Conservation (phyloP, 2,113 vertebrate genomes). For the Bubo blakistoni region DNA sequence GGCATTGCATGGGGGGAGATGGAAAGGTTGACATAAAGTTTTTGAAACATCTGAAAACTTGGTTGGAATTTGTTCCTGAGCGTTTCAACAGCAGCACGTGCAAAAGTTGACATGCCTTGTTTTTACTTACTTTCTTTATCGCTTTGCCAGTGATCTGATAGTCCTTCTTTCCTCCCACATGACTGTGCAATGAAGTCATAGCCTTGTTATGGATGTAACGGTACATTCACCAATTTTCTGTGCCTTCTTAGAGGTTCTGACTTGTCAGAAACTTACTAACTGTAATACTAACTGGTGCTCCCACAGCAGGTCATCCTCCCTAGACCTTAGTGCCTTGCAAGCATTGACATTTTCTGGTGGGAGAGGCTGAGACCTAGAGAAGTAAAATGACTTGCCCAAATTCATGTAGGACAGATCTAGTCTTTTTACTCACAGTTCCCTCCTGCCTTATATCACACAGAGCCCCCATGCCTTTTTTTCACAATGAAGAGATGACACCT, state of each 20-base stretch:
- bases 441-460: background rate
- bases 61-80: background rate
- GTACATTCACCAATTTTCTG: background rate
- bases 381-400: background rate
- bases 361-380: background rate
- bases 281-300: background rate
- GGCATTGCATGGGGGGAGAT: rapidly evolving
- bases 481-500: background rate
- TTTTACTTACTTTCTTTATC: background rate
- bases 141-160: background rate
- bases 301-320: background rate
- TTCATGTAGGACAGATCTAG: background rate
- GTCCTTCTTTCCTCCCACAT: background rate
- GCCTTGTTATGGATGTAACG: background rate
- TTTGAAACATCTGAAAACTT: background rate
- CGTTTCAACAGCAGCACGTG: background rate
- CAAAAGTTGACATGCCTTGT: background rate
- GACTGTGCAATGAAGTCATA: background rate
- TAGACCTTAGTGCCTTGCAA: background rate
- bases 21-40: background rate
- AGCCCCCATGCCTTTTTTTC: background rate
- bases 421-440: background rate
- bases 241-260: background rate
- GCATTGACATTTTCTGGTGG: background rate
- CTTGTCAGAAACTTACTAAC: background rate